phyloP scores from a whole-genome alignment of 1,140 invertebrate species.

The Saccostrea echinata region DNA sequence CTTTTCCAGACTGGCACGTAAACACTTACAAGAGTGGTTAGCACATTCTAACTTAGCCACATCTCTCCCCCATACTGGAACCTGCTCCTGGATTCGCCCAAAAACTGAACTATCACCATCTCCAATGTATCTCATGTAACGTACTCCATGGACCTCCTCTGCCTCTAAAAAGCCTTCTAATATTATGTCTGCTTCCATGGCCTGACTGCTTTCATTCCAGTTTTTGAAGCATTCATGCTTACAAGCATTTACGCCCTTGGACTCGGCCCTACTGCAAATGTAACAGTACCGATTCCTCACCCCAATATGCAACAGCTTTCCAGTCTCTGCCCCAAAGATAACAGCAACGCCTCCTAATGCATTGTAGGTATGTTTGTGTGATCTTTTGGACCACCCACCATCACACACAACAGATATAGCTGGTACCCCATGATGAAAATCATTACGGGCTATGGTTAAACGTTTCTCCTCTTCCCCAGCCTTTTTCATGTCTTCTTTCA shows the following conservation, averaged over 20 bases:
- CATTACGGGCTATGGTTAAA: constrained; percentile 5
- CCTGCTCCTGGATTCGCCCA: neutral
- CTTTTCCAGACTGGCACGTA: constrained; percentile 51
- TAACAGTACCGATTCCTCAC: constrained; percentile 79
- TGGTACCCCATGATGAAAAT: constrained; percentile 46
- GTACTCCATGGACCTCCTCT: constrained; percentile 22
- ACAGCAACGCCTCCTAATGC: constrained; percentile 61
- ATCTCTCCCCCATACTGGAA: constrained; percentile 40
- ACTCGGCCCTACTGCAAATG: constrained; percentile 58
- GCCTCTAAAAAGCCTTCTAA: constrained; percentile 41
- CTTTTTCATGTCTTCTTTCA: constrained; percentile 22
- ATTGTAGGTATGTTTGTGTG: constrained; percentile 52
- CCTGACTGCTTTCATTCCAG: constrained; percentile 40
- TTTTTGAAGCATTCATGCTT: constrained; percentile 43
- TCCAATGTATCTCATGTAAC: neutral
- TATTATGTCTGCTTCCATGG: constrained; percentile 45
- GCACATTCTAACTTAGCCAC: constrained; percentile 53
- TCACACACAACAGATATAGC: constrained; percentile 40
- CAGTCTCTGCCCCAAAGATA: constrained; percentile 74
- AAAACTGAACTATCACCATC: constrained; percentile 44
- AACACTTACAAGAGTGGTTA: constrained; percentile 51
- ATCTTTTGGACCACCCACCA: constrained; percentile 52
- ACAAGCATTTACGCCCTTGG: neutral
- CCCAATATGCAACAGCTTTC: constrained; percentile 76
- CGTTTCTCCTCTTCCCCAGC: constrained; percentile 45